A percentile compares a stretch with the other conserved stretches of the same genome.
phyloP scores from a whole-genome alignment of 2,113 vertebrate genomes.

The Zosterops lateralis region DNA sequence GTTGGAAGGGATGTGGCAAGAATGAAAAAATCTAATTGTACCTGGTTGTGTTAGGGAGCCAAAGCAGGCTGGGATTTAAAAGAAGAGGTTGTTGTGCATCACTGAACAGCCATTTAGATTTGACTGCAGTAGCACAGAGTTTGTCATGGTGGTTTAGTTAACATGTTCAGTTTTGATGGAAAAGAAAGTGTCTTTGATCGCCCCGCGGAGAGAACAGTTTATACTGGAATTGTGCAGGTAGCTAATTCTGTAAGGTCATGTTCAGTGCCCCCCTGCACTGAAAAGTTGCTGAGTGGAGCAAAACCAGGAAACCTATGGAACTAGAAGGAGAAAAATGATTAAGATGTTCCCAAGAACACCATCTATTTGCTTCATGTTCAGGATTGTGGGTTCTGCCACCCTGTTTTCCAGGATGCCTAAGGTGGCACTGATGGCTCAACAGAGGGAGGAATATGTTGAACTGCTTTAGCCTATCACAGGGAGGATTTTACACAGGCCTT shows the following conservation, averaged over 20 bases:
- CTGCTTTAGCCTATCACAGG: background rate
- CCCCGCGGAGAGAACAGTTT: background rate
- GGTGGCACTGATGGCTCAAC: background rate
- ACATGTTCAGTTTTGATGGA: conserved; percentile 42
- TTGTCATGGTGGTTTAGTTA: conserved; percentile 63
- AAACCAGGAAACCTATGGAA: background rate
- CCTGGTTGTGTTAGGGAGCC: background rate
- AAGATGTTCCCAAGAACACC: background rate
- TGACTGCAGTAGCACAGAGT: conserved; percentile 2
- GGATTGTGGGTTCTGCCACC: background rate
- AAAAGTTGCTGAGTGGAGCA: background rate
- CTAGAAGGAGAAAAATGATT: background rate
- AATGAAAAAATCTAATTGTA: conserved; percentile 1
- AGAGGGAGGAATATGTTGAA: background rate
- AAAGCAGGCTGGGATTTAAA: conserved; percentile 15
- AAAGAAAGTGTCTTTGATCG: conserved; percentile 8
- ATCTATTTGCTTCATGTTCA: background rate
- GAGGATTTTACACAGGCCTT: background rate
- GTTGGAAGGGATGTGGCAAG: background rate
- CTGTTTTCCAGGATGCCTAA: background rate
- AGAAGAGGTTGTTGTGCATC: conserved; percentile 32
- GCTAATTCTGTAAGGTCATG: conserved; percentile 29
- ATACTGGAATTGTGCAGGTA: conserved; percentile 8
- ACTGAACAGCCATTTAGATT: conserved; percentile 46
- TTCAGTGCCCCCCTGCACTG: background rate